Percentiles rank a stretch among this genome's conserved stretches.
phyloP scores from a whole-genome alignment of 2,113 vertebrate species.

The Dipodomys merriami region DNA sequence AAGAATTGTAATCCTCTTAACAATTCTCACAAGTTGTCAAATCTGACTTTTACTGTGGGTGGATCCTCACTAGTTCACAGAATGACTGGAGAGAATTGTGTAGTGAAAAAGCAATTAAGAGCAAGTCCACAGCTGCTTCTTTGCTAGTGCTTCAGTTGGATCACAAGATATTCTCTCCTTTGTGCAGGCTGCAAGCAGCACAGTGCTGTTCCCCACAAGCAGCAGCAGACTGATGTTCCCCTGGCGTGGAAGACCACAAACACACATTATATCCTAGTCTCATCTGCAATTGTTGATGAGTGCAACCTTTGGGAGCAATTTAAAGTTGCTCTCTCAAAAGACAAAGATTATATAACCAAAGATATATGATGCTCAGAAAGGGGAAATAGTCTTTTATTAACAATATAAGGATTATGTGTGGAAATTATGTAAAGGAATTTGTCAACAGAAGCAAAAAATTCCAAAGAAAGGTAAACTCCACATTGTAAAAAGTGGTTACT shows the following conservation, averaged over 20 bases:
- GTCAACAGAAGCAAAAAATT: background rate
- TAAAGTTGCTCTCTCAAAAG: background rate
- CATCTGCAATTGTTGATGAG: background rate
- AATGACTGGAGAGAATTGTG: background rate
- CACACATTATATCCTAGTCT: background rate
- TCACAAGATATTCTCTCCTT: background rate
- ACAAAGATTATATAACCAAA: background rate
- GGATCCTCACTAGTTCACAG: slow-evolving; percentile 42
- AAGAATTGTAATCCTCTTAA: slow-evolving; percentile 22
- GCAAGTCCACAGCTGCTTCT: background rate
- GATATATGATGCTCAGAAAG: background rate
- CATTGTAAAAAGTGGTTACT: background rate
- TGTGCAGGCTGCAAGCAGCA: background rate
- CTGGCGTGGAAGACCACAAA: too few relatives aligned
- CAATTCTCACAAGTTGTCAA: slow-evolving; percentile 23
- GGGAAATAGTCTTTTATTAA: slow-evolving; percentile 1
- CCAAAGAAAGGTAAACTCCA: background rate
- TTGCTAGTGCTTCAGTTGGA: background rate
- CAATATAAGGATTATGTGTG: background rate
- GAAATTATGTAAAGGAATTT: background rate
- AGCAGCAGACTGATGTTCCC: too few relatives aligned
- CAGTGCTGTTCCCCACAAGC: background rate
- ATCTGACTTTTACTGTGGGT: slow-evolving; percentile 17
- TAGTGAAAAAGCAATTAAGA: background rate
- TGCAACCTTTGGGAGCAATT: background rate